A percentile compares a stretch with the other conserved stretches of the same genome.
Evolutionary conservation across 2,113 vertebrate genomes (phyloP).

Genomic region (Scalopus aquaticus): DNA sequence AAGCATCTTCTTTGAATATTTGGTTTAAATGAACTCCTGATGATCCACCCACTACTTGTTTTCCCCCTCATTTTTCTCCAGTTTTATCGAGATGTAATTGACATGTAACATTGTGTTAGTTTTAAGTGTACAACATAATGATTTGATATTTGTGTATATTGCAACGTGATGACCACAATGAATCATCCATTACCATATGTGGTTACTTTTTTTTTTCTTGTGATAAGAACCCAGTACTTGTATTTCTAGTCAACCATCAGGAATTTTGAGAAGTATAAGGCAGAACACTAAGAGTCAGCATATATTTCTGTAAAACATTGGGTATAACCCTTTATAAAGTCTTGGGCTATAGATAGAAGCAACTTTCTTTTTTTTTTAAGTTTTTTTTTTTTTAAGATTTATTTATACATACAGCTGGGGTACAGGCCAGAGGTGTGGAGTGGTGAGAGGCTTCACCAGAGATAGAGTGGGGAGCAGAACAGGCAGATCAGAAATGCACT

Average conservation of each 20-base stretch:
- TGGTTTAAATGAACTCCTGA: conserved; percentile 39
- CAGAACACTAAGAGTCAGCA: background rate
- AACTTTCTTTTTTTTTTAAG: no score
- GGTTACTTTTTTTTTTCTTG: background rate
- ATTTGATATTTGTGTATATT: background rate
- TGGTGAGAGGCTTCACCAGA: no score
- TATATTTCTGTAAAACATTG: conserved; percentile 42
- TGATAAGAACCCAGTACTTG: background rate
- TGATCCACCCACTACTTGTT: background rate
- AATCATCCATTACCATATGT: background rate
- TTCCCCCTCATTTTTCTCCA: background rate
- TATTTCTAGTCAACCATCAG: background rate
- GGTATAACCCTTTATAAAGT: background rate
- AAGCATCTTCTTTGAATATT: conserved; percentile 15
- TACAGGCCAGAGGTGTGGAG: no score
- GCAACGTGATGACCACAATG: background rate
- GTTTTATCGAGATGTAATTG: conserved; percentile 5
- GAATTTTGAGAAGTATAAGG: conserved; percentile 1
- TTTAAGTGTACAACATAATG: background rate
- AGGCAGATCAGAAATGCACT: no score
- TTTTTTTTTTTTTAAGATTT: no score
- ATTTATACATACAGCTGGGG: no score
- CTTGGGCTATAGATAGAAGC: background rate
- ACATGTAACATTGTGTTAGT: background rate
- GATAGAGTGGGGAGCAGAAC: no score